A percentile compares a stretch with the other conserved stretches of the same genome.
phyloP scores from a whole-genome alignment of 2,888 invertebrate genomes.

The Spodoptera exigua region DNA sequence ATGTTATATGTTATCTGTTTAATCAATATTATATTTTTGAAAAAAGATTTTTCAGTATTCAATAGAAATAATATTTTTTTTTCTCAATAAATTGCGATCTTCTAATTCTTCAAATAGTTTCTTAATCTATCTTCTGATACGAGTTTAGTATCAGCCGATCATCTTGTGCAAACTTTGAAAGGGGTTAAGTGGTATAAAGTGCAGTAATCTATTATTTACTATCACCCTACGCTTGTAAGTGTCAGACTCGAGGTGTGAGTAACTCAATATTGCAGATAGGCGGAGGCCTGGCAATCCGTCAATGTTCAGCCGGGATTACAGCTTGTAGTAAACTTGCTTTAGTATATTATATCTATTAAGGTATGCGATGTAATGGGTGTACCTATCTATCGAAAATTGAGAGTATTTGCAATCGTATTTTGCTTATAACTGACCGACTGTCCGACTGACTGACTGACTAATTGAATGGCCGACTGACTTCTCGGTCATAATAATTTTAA shows the following conservation, averaged over 20 bases:
- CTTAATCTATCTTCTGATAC: not conserved
- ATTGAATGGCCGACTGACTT: no score
- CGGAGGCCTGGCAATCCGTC: slow-evolving; percentile 45
- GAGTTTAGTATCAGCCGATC: not conserved
- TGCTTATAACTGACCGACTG: no score
- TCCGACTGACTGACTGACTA: no score
- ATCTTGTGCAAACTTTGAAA: not conserved
- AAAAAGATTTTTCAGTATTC: no score
- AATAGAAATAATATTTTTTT: no score
- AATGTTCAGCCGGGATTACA: slow-evolving; percentile 45
- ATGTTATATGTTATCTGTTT: no score
- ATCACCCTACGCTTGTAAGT: slow-evolving; percentile 46
- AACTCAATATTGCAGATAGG: slow-evolving; percentile 46
- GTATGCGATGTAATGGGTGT: no score
- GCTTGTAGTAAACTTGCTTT: slow-evolving; percentile 20
- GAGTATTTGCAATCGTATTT: no score
- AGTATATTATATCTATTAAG: slow-evolving; percentile 4
- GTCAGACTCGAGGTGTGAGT: slow-evolving; percentile 32
- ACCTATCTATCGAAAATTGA: no score
- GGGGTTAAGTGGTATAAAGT: slow-evolving; percentile 17
- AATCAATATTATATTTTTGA: no score
- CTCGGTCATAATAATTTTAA: no score
- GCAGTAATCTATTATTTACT: slow-evolving; percentile 40
- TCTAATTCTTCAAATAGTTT: not conserved
- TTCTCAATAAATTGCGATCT: not conserved